A percentile compares a stretch with the other conserved stretches of the same genome.
Evolutionary conservation across 2,797 vertebrate genomes (phyloP).

Genomic region (Dendrocincla fuliginosa): DNA sequence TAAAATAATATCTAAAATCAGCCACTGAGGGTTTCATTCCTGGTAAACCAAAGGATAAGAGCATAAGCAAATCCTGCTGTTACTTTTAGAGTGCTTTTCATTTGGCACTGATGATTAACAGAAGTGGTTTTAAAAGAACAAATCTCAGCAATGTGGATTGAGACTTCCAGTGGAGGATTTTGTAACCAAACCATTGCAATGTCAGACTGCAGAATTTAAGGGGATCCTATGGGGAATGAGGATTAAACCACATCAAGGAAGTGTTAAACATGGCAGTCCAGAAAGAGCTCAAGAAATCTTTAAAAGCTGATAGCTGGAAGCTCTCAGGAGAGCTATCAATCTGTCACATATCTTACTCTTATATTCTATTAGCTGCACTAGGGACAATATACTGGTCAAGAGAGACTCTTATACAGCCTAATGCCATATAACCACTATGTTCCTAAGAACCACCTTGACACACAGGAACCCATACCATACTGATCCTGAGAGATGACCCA

Average conservation of each 20-base stretch:
- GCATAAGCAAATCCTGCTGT: neutral
- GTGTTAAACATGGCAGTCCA: neutral
- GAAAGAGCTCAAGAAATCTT: neutral
- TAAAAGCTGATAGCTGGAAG: neutral
- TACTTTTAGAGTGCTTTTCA: neutral
- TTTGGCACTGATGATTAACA: neutral
- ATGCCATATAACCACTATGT: neutral
- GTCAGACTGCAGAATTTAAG: neutral
- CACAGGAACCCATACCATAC: neutral
- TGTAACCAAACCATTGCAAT: neutral
- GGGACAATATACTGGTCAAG: neutral
- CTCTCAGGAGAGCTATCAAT: neutral
- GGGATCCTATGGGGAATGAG: neutral
- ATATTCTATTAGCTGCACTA: neutral
- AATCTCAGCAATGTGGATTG: neutral
- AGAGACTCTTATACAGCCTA: neutral
- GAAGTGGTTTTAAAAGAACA: neutral
- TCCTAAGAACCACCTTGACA: neutral
- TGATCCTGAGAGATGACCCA: neutral
- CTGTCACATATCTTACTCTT: neutral
- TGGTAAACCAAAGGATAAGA: neutral
- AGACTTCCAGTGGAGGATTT: neutral
- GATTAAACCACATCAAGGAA: neutral
- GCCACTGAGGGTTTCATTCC: neutral
- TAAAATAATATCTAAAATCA: neutral